Base-by-base conservation (phyloP, 2,797 vertebrate species). In the Pygocentrus nattereri region DNA sequence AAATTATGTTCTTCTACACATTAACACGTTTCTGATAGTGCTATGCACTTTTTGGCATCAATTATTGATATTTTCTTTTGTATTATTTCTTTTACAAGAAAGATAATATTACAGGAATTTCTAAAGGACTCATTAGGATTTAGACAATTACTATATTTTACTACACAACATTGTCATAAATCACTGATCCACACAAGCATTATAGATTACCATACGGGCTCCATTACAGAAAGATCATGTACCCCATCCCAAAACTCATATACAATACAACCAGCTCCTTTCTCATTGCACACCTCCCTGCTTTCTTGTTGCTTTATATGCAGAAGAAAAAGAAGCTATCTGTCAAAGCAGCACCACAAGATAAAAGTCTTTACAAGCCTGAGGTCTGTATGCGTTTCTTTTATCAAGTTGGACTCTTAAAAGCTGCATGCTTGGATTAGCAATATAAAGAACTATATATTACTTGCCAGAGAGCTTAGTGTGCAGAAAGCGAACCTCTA, bases 391-490 rank as follows among this genome's bases (percentile, higher is more conserved):
- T 84, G 91, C 83, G 85, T 87, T 79, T 87, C 81, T 84, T 84
- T 82, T 81, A 86, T 87, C 62, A 69, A 85, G 88, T 85, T 76
- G 80, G 90, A 90, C 90, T 92, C 91, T 93, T 93, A 92, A 93
- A 92, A 88, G 82, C 92, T 86, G 84, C 91, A 91, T 82, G 90
- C 89, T 95, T 93, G 96, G 97, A 99, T 98, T 99, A 98, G 97
- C 95, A 94, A 95, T 96, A 96, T 95, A 96, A 96, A 96, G 95
- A 96, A 96, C 95, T 94, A 94, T 93, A 95, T 93, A 92, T 93
- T 94, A 95, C 96, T 96, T 96, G 94, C 93, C 96, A 96, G 98
- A 98, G 94, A 97, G 98, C 97, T 98, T 97, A 97, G 96, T 92
- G 96, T 93, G 97, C 97, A 99, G 90, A 97, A 96, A 95, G 94